These are phyloP conservation scores for Timema podura DNA, from an alignment of 2,888 invertebrate genomes.

Conservation along the genomic window DNA sequence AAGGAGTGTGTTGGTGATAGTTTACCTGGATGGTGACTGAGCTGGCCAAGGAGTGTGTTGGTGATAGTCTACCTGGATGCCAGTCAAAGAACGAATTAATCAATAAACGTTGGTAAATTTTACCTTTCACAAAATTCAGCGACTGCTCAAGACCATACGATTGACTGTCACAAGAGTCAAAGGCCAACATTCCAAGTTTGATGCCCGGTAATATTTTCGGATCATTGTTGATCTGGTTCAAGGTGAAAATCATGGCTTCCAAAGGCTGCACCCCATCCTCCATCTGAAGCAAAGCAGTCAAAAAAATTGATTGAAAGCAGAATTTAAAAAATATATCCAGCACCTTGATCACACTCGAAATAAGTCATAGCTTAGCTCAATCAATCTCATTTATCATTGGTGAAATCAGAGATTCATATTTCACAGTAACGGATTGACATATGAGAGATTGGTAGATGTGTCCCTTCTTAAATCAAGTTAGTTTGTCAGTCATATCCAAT, in stretches of 20 bases:
- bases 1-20: not conserved
- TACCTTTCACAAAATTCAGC: slow-evolving; percentile 60
- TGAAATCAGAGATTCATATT: no score
- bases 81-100: not conserved
- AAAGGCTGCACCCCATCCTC: slow-evolving; percentile 66
- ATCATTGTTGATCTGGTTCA: slow-evolving; percentile 61
- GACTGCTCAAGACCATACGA: slow-evolving; percentile 65
- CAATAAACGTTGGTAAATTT: not conserved
- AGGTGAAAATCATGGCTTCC: slow-evolving; percentile 64
- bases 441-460: no score
- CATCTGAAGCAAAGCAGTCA: slow-evolving; percentile 47
- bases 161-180: slow-evolving; percentile 62
- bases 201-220: slow-evolving; percentile 56
- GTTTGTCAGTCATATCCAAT: no score
- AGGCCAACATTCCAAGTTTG: slow-evolving; percentile 55
- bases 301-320: no score
- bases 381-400: no score
- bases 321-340: no score
- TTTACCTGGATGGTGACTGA: slow-evolving; percentile 50
- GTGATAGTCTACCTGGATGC: slow-evolving; percentile 41
- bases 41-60: slow-evolving; percentile 52
- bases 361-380: no score
- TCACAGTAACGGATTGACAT: no score
- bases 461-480: no score
- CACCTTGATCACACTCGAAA: no score